A percentile compares a stretch with the other conserved stretches of the same genome.
phyloP scores from a whole-genome alignment of 2,888 invertebrate species.

The Amblyteles armatorius region DNA sequence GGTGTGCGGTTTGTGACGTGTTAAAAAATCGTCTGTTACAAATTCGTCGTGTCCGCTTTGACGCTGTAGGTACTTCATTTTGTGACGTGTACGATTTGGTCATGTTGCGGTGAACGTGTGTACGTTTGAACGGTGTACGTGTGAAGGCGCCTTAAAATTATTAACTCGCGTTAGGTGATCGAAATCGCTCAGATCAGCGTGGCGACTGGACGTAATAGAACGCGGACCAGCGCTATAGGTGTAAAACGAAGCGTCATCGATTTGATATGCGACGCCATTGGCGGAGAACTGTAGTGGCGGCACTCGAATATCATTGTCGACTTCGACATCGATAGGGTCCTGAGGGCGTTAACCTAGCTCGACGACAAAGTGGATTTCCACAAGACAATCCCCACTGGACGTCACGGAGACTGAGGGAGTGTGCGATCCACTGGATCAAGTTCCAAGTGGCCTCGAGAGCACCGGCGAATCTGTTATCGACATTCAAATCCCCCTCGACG shows the following conservation, averaged over 20 bases:
- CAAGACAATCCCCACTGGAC: slow-evolving; percentile 60
- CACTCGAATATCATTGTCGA: slow-evolving; percentile 56
- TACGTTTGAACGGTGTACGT: too few species aligned
- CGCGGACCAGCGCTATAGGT: not conserved
- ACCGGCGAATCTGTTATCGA: slow-evolving; percentile 57
- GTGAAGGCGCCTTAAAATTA: too few species aligned
- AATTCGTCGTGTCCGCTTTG: too few species aligned
- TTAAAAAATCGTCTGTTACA: too few species aligned
- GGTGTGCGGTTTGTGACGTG: too few species aligned
- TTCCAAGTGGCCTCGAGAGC: slow-evolving; percentile 49
- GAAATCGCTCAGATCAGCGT: too few species aligned
- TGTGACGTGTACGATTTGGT: too few species aligned
- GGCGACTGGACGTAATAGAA: not conserved
- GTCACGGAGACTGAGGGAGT: slow-evolving; percentile 45
- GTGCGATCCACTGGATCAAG: slow-evolving; percentile 59
- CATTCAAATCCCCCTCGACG: slow-evolving; percentile 42
- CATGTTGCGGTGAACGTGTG: too few species aligned
- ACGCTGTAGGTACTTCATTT: too few species aligned
- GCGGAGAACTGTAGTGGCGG: slow-evolving; percentile 6
- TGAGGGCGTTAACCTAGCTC: slow-evolving; percentile 10
- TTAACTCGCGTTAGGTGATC: too few species aligned
- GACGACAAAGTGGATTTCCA: slow-evolving; percentile 56
- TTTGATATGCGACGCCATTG: not conserved
- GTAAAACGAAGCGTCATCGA: not conserved
- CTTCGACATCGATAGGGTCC: slow-evolving; percentile 10